Evolutionary conservation across 2,797 vertebrate genomes (phyloP).

Genomic region (Halcyon smyrnensis): DNA sequence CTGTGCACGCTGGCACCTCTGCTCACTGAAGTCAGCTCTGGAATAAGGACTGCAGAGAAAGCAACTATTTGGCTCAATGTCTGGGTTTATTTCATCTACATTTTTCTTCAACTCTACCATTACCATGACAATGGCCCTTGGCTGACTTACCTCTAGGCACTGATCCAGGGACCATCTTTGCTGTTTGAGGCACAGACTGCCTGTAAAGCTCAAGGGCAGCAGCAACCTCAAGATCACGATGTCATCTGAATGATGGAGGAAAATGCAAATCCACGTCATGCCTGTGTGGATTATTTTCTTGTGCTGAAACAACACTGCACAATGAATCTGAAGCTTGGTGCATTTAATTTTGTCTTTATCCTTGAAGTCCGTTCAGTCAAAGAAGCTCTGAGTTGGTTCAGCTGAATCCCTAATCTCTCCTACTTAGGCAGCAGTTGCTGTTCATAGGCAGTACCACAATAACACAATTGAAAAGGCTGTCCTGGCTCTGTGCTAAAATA

Average conservation of each 20-base stretch:
- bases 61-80: not conserved
- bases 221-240: not conserved
- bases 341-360: not conserved
- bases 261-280: fast-evolving
- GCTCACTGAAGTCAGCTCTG: fast-evolving
- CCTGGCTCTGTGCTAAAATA: not conserved
- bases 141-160: not conserved
- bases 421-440: not conserved
- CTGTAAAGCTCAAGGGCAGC: not conserved
- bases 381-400: not conserved
- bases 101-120: not conserved
- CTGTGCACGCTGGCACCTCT: not conserved
- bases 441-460: not conserved
- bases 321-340: not conserved
- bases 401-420: not conserved
- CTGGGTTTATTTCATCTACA: not conserved
- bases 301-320: not conserved
- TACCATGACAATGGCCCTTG: not conserved
- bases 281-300: not conserved
- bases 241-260: fast-evolving
- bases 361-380: not conserved
- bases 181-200: not conserved
- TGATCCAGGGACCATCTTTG: not conserved
- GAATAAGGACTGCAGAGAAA: not conserved
- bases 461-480: not conserved